Base-by-base conservation (phyloP, 2,113 vertebrate genomes). In the Ciconia maguari region DNA sequence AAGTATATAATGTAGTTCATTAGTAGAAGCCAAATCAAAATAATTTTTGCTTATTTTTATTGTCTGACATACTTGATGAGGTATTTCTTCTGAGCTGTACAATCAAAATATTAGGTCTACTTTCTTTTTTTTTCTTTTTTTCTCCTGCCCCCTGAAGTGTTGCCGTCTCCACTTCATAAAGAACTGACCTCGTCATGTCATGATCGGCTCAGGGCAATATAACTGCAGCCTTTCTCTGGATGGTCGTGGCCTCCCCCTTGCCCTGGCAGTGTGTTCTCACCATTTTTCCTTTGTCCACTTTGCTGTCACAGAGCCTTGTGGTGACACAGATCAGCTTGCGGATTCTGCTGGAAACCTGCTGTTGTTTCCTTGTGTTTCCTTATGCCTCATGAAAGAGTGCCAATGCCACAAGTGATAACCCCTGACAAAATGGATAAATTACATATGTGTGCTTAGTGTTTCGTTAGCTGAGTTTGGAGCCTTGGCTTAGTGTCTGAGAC, bases 301-400 rank as follows among this genome's bases (percentile, higher is more conserved):
- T 11, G 13, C 27, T 66, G 21, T 60, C 11, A 2, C 26, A 10
- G 13, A 60, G 66, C 42, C 41, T 57, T 62, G 48, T 7, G 36
- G 15, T 48, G 57, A 34, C 2, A 3, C 17, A 9, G 49, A 44
- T 44, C 38, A 41, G 58, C 30, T 51, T 32, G 12, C 12, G 7
- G 79, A 18, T 65, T 41, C 44, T 65, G 17, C 51, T 78, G 85
- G 84, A 44, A 65, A 46, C 38, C 21, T 17, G 32, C 42, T 65
- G 22, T 0, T 65, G 51, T 88, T 52, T 1, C 24, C 15, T 65
- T 2, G 10, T 44, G 25, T 24, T 38, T 93, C 77, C 36, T 24
- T 61, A 17, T 1, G 21, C 32, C 26, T 68, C 0, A 0, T 68
- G 36, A 57, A 75, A 71, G 32, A 61, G 18, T 48, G 57, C 36